Base-by-base conservation (phyloP, 1,140 invertebrate species). In the Sarcophaga bullata region DNA sequence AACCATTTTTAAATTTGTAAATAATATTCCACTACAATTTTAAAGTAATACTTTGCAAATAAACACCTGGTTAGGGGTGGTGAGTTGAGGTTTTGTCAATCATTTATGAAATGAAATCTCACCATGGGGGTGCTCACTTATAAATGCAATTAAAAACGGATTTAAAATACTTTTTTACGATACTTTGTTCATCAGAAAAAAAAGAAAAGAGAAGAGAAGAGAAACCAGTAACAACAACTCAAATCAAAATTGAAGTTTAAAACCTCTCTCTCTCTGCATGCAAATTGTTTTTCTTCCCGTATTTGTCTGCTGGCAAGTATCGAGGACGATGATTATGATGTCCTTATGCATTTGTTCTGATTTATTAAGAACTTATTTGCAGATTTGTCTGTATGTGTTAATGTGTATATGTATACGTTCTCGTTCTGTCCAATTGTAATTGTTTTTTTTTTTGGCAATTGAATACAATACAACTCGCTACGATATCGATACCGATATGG, bases 101-200 rank as follows among this genome's bases (percentile, higher is more conserved):
- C 25, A 37, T 4, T 37, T 37, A 37, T 37, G 4, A 37, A 37
- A 37, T 37, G 25, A 37, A 37, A 13, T 9, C 50, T 52, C 62
- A 19, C 62, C 62, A 68, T 68, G 62, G 62, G 54, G 62, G 62
- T 68, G 62, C 17, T 68, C 62, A 68, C 62, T 7, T 68, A 68
- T 68, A 68, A 68, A 68, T 68, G 62, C 62, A 68, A 68, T 68
- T 68, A 68, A 68, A 68, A 68, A 68, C 62, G 62, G 62, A 68
- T 68, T 19, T 68, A 68, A 68, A 68, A 19, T 68, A 19, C 17
- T 52, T 52, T 37, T 68, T 68, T 68, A 19, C 62, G 19, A 68
- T 68, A 19, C n/a, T 25, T 10, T 17, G 25, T 17, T 25, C 62
- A 17, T 13, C 19, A 68, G 25, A 37, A 68, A 62, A 15, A 4